These are phyloP conservation scores for Pollenia angustigena DNA, from an alignment of 2,888 invertebrate genomes.

Conservation along the genomic window DNA sequence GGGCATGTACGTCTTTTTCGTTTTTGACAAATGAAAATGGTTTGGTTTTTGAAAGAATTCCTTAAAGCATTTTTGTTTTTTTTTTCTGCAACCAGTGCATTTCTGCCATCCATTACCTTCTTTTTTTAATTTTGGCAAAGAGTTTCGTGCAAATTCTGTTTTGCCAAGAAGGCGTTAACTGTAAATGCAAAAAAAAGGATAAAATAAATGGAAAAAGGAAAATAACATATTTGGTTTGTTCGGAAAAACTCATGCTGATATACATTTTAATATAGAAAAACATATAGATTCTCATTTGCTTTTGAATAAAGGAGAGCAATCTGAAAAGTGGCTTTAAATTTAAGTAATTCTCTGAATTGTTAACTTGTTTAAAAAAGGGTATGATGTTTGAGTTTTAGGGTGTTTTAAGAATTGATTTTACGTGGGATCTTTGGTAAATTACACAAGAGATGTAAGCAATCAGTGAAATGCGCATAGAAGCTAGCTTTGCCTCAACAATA, in stretches of 20 bases:
- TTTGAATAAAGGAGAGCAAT: not conserved
- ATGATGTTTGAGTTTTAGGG: too few relatives aligned
- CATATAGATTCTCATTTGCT: conserved; percentile 23
- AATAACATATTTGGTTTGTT: conserved; percentile 38
- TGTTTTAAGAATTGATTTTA: too few relatives aligned
- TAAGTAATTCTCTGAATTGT: not conserved
- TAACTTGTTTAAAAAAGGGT: too few relatives aligned
- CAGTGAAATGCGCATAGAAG: too few relatives aligned
- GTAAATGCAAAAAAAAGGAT: conserved; percentile 37
- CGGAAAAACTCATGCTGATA: conserved; percentile 36
- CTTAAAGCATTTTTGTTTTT: conserved; percentile 58
- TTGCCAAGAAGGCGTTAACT: conserved; percentile 73
- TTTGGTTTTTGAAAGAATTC: conserved; percentile 72
- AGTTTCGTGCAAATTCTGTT: conserved; percentile 49
- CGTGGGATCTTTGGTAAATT: too few relatives aligned
- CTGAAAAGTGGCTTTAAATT: not conserved
- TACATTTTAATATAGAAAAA: conserved; percentile 29
- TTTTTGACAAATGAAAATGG: conserved; percentile 73
- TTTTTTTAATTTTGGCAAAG: conserved; percentile 56
- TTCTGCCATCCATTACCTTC: conserved; percentile 32
- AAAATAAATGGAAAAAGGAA: conserved; percentile 21
- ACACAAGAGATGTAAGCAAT: too few relatives aligned
- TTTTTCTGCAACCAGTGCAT: conserved; percentile 30
- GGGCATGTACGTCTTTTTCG: conserved; percentile 26
- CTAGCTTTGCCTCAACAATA: too few relatives aligned